Evolutionary conservation across 2,113 vertebrate species (phyloP).

Genomic region (Panurus biarmicus): DNA sequence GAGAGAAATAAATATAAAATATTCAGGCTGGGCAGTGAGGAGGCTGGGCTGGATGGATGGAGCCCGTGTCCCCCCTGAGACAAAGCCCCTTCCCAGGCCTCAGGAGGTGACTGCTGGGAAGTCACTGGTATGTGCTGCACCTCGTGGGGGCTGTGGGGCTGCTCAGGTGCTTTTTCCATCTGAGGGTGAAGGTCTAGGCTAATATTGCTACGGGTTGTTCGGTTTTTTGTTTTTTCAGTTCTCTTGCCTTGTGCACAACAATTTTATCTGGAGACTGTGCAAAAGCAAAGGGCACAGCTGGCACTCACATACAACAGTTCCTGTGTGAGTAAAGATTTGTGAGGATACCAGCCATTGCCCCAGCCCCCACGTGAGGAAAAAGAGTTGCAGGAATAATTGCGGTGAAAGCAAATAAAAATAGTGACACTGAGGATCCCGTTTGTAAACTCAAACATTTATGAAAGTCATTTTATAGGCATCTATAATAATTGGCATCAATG

Average conservation of each 20-base stretch:
- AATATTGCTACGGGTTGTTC: not conserved
- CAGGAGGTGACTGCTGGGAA: accelerated
- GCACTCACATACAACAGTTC: not conserved
- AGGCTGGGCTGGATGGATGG: not conserved
- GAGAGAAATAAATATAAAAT: not conserved
- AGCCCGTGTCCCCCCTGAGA: accelerated
- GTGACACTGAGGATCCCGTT: not conserved
- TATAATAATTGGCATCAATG: not conserved
- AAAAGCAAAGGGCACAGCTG: not conserved
- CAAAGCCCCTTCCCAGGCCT: not conserved
- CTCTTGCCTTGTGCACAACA: not conserved
- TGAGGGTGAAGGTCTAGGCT: not conserved
- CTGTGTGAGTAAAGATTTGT: not conserved
- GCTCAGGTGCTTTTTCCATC: not conserved
- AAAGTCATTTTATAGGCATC: not conserved
- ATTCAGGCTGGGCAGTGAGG: not conserved
- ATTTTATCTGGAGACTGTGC: not conserved
- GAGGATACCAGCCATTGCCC: not conserved
- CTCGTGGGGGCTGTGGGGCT: not conserved
- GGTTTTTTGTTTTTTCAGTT: not conserved
- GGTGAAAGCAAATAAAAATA: not conserved
- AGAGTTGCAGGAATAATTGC: not conserved
- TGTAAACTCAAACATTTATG: not conserved
- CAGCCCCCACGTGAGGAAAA: not conserved
- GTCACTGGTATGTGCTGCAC: accelerated